These are phyloP conservation scores for Iguana delicatissima DNA, from an alignment of 2,797 vertebrate species.

Conservation along the genomic window DNA sequence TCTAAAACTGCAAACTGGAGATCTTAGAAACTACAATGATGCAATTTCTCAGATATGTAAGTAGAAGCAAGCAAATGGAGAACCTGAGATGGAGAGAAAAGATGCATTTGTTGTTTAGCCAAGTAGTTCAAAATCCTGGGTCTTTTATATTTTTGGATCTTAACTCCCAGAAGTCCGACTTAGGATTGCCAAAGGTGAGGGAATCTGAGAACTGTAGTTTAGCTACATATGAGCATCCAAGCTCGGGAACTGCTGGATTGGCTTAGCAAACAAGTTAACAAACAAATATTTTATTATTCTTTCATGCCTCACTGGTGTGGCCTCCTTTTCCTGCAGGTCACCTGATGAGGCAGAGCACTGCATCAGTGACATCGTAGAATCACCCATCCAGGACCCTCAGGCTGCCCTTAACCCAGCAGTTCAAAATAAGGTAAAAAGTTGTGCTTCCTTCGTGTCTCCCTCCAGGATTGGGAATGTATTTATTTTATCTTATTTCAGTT, in stretches of 20 bases:
- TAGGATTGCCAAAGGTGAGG: no score
- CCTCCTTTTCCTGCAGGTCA: slow-evolving; percentile 53
- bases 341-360: slow-evolving; percentile 48
- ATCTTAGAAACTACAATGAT: not conserved
- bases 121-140: no score
- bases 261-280: no score
- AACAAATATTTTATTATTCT: not conserved
- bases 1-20: not conserved
- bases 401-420: slow-evolving; percentile 56
- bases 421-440: slow-evolving; percentile 70
- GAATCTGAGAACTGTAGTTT: no score
- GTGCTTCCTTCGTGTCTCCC: not conserved
- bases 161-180: no score
- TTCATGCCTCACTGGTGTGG: not conserved
- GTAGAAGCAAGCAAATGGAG: not conserved
- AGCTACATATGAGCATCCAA: no score
- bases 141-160: no score
- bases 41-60: not conserved
- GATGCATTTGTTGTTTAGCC: not conserved
- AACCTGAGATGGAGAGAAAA: not conserved
- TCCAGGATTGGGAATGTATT: not conserved
- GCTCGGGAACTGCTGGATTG: no score
- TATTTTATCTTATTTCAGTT: not conserved
- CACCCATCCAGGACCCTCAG: slow-evolving; percentile 56
- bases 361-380: slow-evolving; percentile 59